These are phyloP conservation scores for Pyralis farinalis DNA, from an alignment of 2,888 invertebrate species.

Conservation along the genomic window DNA sequence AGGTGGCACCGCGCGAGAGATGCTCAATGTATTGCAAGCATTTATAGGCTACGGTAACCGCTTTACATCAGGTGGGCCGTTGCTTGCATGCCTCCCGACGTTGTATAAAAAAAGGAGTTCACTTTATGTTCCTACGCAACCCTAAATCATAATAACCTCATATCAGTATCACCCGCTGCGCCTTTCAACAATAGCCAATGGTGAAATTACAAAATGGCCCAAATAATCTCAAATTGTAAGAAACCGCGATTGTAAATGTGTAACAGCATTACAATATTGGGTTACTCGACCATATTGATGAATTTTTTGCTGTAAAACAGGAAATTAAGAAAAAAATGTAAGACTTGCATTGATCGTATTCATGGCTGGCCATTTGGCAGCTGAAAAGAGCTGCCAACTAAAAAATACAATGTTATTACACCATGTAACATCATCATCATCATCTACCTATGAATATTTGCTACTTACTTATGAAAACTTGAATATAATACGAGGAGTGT, in stretches of 20 bases:
- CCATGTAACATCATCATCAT: too few species aligned
- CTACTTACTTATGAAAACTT: too few species aligned
- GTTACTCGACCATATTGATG: conserved; percentile 21
- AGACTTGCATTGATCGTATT: too few species aligned
- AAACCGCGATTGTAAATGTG: conserved; percentile 8
- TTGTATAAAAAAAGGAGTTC: too few species aligned
- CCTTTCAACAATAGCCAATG: conserved; percentile 14
- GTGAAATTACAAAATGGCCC: conserved; percentile 19
- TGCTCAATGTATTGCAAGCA: too few species aligned
- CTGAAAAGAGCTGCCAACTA: background rate
- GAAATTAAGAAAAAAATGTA: background rate
- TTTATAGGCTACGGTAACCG: too few species aligned
- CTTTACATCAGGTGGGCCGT: too few species aligned
- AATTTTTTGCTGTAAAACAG: conserved; percentile 9
- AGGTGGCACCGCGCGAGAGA: too few species aligned
- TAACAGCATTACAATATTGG: conserved; percentile 16
- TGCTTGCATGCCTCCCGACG: too few species aligned
- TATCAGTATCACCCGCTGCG: conserved; percentile 39
- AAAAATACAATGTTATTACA: too few species aligned
- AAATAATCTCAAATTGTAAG: conserved; percentile 10
- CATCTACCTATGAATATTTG: too few species aligned
- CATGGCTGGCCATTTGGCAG: background rate
- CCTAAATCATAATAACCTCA: conserved; percentile 18
- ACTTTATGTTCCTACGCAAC: conserved; percentile 13
- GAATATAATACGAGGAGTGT: too few species aligned